Evolutionary conservation across 2,888 invertebrate genomes (phyloP), one percentile per base, ranked within the genome.

Genomic region (Alloplasta piceator): DNA sequence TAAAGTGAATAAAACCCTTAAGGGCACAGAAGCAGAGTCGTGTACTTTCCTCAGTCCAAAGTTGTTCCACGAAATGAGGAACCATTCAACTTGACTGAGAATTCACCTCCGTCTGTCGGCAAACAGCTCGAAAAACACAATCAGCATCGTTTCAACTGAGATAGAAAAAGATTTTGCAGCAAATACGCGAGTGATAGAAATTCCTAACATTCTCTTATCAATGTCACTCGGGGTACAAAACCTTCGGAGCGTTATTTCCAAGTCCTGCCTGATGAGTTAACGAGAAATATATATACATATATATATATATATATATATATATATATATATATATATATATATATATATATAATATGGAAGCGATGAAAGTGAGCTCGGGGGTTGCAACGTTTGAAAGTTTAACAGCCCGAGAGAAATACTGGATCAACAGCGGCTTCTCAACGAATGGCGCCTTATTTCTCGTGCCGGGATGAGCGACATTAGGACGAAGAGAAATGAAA

Each of bases 401-500:
- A 9, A 56, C 52, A 36, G 36, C 10, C 58, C 64, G 64, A 71
- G 72, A 67, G 16, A 68, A 63, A 72, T 76, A 68, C 16, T 67
- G 55, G 14, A 56, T 72, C 39, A 61, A 66, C 52, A 61, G 46
- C 64, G 50, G 63, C 38, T 58, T 38, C 0, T 16, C 46, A 56
- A 66, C 68, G 26, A 26, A 50, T 64, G 56, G 12, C 14, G 39
- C 38, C 48, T 60, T 6, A 46, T 63, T 38, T 5, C 16, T 50
- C 43, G 10, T 7, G 80, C 39, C 14, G 16, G 10, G 58, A 52
- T 39, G 66, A 75, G 71, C 39, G 64, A 74, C 74, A 12, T 58
- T 26, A 26, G 9, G 43, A 36, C 12, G 50, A 9, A 61, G 39
- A 80, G 85, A 79, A 83, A 83, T 82, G 82, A 85, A 70, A 84